phyloP scores from a whole-genome alignment of 2,797 vertebrate genomes.

The Petrocephalus schoutedeni region DNA sequence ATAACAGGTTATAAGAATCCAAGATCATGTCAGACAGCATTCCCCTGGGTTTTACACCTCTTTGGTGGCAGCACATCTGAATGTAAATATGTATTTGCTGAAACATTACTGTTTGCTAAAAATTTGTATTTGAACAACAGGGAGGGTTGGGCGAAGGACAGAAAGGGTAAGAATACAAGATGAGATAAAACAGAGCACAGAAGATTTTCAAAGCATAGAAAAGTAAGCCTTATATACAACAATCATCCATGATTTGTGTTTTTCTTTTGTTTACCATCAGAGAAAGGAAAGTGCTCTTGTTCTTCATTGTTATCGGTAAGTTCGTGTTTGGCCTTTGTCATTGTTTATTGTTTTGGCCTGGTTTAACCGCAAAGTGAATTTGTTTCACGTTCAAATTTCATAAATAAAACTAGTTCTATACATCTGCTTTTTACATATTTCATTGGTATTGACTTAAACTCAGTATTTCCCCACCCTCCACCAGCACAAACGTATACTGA shows the following conservation, averaged over 20 bases:
- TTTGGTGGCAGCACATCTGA: background rate
- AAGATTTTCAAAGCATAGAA: background rate
- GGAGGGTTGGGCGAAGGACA: background rate
- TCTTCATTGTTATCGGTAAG: background rate
- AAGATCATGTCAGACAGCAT: background rate
- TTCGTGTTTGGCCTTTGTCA: background rate
- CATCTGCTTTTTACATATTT: background rate
- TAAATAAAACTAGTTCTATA: background rate
- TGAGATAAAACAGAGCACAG: background rate
- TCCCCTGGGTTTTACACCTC: background rate
- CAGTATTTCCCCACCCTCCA: background rate
- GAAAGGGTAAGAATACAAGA: background rate
- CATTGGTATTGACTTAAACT: background rate
- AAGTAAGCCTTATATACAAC: background rate
- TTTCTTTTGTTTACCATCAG: background rate
- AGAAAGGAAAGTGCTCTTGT: background rate
- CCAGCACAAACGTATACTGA: background rate
- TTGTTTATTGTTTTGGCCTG: background rate
- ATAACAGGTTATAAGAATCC: background rate
- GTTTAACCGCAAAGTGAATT: background rate
- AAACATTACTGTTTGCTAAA: background rate
- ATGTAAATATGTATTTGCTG: background rate
- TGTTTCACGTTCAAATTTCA: background rate
- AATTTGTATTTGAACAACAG: background rate
- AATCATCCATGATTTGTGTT: background rate